Evolutionary conservation across 2,888 invertebrate species (phyloP).

Genomic region (Ennomos erosarius): DNA sequence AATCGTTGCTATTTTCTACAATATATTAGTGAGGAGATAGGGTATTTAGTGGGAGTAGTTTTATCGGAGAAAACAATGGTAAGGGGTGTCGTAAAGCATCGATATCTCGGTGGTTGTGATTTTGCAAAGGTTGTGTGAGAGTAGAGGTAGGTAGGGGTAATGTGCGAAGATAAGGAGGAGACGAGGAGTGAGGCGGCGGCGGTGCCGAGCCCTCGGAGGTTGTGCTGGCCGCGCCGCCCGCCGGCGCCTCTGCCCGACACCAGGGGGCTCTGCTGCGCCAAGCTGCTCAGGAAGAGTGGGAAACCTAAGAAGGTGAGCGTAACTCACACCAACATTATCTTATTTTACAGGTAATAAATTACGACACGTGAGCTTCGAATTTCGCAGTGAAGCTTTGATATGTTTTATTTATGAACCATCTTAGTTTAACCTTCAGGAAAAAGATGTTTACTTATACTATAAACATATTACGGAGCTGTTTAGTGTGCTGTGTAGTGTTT

Average conservation of each 20-base stretch:
- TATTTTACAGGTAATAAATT: conserved; percentile 23
- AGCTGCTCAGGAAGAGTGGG: conserved; percentile 92
- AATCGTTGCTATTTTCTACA: conserved; percentile 64
- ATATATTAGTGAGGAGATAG: conserved; percentile 64
- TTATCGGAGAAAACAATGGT: conserved; percentile 80
- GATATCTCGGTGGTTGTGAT: conserved; percentile 77
- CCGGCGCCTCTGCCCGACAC: conserved; percentile 87
- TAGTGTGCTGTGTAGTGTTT: too few species aligned
- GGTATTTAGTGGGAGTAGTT: conserved; percentile 50
- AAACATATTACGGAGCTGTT: too few species aligned
- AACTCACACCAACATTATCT: conserved; percentile 20
- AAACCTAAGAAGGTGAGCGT: conserved; percentile 90
- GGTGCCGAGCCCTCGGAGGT: conserved; percentile 65
- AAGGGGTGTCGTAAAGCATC: conserved; percentile 77
- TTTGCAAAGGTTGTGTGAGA: conserved; percentile 68
- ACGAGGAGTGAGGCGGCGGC: conserved; percentile 67
- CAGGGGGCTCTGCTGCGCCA: conserved; percentile 92
- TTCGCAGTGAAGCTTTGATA: conserved; percentile 11
- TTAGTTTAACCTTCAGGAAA: conserved; percentile 5
- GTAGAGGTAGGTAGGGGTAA: conserved; percentile 57
- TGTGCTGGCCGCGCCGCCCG: conserved; percentile 75
- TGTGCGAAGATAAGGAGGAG: conserved; percentile 83
- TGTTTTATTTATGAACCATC: conserved; percentile 30
- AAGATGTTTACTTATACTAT: neutral
- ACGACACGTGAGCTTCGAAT: conserved; percentile 20